These are phyloP conservation scores for Chamaea fasciata DNA, from an alignment of 2,113 vertebrate genomes.

Conservation along the genomic window DNA sequence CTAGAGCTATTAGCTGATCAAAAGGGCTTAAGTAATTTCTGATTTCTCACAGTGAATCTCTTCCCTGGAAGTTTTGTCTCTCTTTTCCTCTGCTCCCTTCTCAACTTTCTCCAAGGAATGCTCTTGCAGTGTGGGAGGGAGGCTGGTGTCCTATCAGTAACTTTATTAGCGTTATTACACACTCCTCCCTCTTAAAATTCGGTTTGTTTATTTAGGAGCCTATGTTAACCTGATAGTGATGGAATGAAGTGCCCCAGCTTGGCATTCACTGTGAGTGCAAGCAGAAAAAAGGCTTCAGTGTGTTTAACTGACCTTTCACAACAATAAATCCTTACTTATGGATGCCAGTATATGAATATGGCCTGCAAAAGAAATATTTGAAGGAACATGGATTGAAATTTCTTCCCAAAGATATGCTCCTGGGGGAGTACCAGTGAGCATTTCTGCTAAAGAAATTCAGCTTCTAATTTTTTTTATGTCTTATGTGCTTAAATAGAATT, in stretches of 20 bases:
- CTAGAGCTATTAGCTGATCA: conserved; percentile 21
- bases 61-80: background rate
- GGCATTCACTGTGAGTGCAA: background rate
- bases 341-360: background rate
- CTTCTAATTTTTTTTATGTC: background rate
- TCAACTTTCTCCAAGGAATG: conserved; percentile 14
- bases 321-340: background rate
- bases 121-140: conserved; percentile 23
- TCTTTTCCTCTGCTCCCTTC: background rate
- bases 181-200: conserved; percentile 28
- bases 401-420: background rate
- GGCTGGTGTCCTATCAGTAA: background rate
- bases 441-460: background rate
- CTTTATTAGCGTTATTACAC: background rate
- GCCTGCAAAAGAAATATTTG: background rate
- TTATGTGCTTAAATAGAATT: background rate
- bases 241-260: conserved; percentile 33
- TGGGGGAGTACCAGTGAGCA: background rate
- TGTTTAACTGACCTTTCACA: conserved; percentile 8
- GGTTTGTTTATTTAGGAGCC: conserved; percentile 45
- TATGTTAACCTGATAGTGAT: background rate
- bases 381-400: background rate
- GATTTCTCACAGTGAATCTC: background rate
- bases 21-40: conserved; percentile 11
- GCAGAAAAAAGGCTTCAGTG: background rate